Evolutionary conservation across 2,797 vertebrate genomes (phyloP), one percentile per base, ranked within the genome.

Genomic region (Leucoraja ocellata): DNA sequence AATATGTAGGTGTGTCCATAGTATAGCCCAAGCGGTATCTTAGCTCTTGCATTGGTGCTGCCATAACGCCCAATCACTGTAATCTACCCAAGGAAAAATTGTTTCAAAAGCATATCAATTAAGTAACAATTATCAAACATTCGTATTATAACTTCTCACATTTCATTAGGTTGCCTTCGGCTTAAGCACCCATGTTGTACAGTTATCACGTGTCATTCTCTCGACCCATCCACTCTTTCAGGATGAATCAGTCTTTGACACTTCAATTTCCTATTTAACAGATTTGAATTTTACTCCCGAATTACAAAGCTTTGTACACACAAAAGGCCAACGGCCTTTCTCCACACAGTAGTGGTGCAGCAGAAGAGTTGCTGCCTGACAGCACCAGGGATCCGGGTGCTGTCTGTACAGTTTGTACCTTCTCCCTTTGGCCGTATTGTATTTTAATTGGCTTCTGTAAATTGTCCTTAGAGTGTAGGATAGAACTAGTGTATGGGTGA

Each of bases 1-100:
- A 99, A 96, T 94, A 99, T 99, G 95, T 99, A 99, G 0, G 98
- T 99, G 96, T 99, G 98, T 68, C 99, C 99, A 78, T 99, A 99
- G 95, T 99, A 99, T 96, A 99, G 99, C 32, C 99, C 99, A 94
- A 99, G 94, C 0, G 99, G 99, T 94, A 99, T 99, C 97, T 99
- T 99, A 71, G 99, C 99, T 93, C 99, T 97, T 8, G 99, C 99
- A 93, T 99, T 99, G 95, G 99, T 99, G 96, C 99, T 99, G 94
- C 99, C 99, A 0, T 99, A 99, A 81, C 98, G 98, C 63, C 99
- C 99, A 93, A 99, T 99, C 93, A 99, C 99, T 71, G 99, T 99
- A 95, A 99, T 99, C 99, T 99, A 94, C 80, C 4, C 94, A 94
- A 74, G 61, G 9, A 83, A 93, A 93, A 6, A 11, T 7, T 65